Conservation (phyloP, 2,888 invertebrate species). For the Agriopis aurantiaria region DNA sequence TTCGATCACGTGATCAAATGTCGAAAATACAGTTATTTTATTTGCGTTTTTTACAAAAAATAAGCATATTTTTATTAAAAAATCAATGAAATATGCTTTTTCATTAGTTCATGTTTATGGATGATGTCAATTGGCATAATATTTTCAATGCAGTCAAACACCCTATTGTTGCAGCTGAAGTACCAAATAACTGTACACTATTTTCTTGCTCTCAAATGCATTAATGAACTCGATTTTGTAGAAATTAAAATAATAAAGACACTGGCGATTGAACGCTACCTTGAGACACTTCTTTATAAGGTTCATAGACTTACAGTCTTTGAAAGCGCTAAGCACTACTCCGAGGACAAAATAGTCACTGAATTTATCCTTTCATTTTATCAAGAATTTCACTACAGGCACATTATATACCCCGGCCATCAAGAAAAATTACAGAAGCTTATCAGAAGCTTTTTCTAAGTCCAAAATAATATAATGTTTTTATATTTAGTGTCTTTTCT, state of each 20-base stretch:
- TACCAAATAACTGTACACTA: conserved; percentile 1
- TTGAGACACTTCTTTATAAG: neutral
- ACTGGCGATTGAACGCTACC: neutral
- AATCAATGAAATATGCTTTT: too few relatives aligned
- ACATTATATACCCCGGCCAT: neutral
- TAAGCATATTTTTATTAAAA: too few relatives aligned
- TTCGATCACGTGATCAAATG: too few relatives aligned
- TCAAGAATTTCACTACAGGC: neutral
- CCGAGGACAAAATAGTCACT: neutral
- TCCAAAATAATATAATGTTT: neutral
- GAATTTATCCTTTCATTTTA: neutral
- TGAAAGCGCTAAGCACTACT: neutral
- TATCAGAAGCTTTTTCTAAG: neutral
- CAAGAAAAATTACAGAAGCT: neutral
- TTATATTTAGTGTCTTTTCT: neutral
- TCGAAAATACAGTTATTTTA: too few relatives aligned
- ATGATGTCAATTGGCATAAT: too few relatives aligned
- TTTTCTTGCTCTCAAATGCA: neutral
- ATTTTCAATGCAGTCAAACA: too few relatives aligned
- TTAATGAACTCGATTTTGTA: neutral
- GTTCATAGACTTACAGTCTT: neutral
- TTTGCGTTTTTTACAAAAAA: too few relatives aligned
- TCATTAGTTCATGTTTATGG: too few relatives aligned
- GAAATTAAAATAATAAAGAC: neutral
- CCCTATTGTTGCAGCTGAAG: conserved; percentile 34